These are phyloP conservation scores for Himalopsyche anomala DNA, from an alignment of 2,888 invertebrate species.

Conservation along the genomic window DNA sequence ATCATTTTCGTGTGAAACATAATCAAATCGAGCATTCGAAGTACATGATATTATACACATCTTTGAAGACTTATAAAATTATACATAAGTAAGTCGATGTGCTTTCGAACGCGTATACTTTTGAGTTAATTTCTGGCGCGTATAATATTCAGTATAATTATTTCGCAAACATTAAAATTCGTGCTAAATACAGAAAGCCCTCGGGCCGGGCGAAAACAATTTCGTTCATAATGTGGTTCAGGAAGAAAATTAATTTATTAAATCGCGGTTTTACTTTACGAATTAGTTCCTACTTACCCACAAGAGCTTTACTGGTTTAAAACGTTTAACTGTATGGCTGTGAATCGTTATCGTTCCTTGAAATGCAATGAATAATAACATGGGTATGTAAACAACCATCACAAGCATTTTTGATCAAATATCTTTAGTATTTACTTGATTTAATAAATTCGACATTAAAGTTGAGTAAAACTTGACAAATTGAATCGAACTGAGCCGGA, in stretches of 20 bases:
- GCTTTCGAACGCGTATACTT: neutral
- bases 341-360: too few species aligned
- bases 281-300: neutral
- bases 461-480: too few species aligned
- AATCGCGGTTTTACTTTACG: constrained; percentile 1
- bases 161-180: constrained; percentile 4
- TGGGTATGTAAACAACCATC: too few species aligned
- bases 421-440: too few species aligned
- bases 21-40: constrained; percentile 22
- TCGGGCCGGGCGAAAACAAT: neutral
- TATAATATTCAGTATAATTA: constrained; percentile 22
- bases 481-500: too few species aligned
- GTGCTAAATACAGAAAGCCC: constrained; percentile 4
- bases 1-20: neutral
- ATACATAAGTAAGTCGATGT: constrained; percentile 11
- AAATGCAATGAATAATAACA: too few species aligned
- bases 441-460: too few species aligned
- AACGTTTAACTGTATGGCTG: too few species aligned
- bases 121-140: constrained; percentile 2
- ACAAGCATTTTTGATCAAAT: too few species aligned
- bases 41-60: neutral
- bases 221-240: constrained; percentile 31
- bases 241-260: constrained; percentile 25
- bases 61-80: constrained; percentile 21
- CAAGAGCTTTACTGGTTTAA: too few species aligned